These are phyloP conservation scores for Hyppa rectilinea DNA, from an alignment of 2,888 invertebrate genomes.

Conservation along the genomic window DNA sequence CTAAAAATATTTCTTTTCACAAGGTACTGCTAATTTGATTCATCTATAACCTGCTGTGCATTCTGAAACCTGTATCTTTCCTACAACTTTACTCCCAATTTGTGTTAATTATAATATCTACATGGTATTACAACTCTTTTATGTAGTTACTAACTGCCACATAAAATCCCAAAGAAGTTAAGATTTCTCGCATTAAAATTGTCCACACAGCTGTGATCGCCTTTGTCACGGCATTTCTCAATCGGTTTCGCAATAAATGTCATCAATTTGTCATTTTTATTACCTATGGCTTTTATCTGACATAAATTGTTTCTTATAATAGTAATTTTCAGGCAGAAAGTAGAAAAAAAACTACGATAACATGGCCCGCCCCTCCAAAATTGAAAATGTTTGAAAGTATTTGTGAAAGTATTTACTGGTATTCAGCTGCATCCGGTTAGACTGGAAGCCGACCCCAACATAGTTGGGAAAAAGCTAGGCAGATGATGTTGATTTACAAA, in stretches of 20 bases:
- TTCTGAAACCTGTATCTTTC: slow-evolving; percentile 29
- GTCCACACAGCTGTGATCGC: background rate
- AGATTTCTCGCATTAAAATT: background rate
- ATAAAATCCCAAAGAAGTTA: background rate
- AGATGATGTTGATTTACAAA: no score
- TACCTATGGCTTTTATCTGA: slow-evolving; percentile 3
- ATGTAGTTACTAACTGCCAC: slow-evolving; percentile 19
- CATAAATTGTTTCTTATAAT: background rate
- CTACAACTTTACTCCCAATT: slow-evolving; percentile 1
- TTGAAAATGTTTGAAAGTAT: no score
- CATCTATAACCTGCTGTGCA: slow-evolving; percentile 11
- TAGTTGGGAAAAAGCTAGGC: no score
- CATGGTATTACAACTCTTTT: background rate
- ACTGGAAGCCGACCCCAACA: no score
- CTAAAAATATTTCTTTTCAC: slow-evolving; percentile 46
- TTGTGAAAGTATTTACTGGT: no score
- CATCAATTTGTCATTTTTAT: background rate
- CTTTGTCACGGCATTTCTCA: background rate
- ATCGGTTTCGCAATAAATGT: background rate
- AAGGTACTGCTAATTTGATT: slow-evolving; percentile 25
- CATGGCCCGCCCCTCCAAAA: no score
- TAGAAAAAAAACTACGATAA: no score
- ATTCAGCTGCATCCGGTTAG: no score
- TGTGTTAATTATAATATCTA: slow-evolving; percentile 9
- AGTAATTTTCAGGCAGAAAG: slow-evolving; percentile 18